Conservation (phyloP, 2,113 vertebrate genomes). For the Candoia aspera region DNA sequence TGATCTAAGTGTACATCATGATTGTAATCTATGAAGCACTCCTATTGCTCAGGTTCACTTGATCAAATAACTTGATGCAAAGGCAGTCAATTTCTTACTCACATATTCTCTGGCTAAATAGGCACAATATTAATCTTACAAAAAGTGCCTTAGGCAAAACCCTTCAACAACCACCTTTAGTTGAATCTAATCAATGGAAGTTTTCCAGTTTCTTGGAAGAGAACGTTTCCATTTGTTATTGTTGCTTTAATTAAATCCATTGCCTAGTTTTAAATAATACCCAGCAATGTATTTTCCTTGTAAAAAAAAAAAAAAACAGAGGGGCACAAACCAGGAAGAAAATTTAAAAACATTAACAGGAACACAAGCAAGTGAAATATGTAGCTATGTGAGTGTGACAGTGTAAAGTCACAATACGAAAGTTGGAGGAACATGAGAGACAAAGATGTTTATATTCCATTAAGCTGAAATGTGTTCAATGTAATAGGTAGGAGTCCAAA, state of each 20-base stretch:
- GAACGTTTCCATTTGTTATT: constrained; percentile 6
- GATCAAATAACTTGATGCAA: not conserved
- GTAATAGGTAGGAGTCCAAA: constrained; percentile 21
- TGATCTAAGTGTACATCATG: not conserved
- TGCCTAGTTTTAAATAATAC: constrained; percentile 46
- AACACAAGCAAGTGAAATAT: constrained; percentile 41
- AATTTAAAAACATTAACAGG: constrained; percentile 20
- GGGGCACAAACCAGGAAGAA: constrained; percentile 7
- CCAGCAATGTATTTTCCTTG: not conserved
- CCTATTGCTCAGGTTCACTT: not conserved
- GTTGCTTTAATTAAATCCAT: constrained; percentile 42
- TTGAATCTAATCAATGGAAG: constrained; percentile 40
- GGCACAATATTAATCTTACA: constrained; percentile 32
- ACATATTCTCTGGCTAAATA: constrained; percentile 47
- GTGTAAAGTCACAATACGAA: not conserved
- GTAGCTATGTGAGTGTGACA: constrained; percentile 7
- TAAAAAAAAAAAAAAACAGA: not conserved
- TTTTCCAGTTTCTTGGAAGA: constrained; percentile 17
- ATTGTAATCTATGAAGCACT: not conserved
- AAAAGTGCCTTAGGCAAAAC: constrained; percentile 28
- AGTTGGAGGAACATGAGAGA: not conserved
- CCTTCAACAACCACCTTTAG: constrained; percentile 24
- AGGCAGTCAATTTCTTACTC: constrained; percentile 28
- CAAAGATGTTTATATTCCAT: constrained; percentile 28
- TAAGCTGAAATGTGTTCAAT: not conserved